Base-by-base conservation (phyloP, 2,888 invertebrate genomes). In the Drosophila anceps region DNA sequence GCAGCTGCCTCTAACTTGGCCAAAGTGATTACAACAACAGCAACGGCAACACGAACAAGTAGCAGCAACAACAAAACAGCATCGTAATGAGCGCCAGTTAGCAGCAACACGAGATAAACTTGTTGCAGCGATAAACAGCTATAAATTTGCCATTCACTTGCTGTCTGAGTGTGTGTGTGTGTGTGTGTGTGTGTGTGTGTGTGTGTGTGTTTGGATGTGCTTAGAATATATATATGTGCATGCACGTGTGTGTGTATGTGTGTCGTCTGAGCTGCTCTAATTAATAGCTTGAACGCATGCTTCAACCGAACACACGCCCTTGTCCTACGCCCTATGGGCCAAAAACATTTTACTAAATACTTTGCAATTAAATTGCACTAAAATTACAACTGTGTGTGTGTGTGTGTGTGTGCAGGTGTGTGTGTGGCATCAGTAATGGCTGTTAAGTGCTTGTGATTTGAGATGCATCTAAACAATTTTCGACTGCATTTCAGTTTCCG, bases 121-220 rank as follows among this genome's bases (percentile, higher is more conserved):
- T 85, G 88, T 85, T 85, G 84, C 84, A 79, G 76, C 88, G 75
- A 85, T 84, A 87, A 87, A 79, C 82, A 69, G 75, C 88, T 66
- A 85, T 85, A 85, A 85, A 87, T 84, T 87, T 81, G 29, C 72
- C 71, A 81, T 81, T 78, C 77, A 68, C 70, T 68, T 78, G 66
- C 53, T 53, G 65, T 20, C 41, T 41, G 50, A 37, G 24, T 41
- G 20, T 50, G n/a, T 15, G 55, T 43, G 35, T 29, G 50, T 39
- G 41, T 43, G 43, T 39, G 31, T n/a, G 51, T 35, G 35, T 31
- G 20, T 2, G 12, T 13, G 20, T 31, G 53, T 27, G 18, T 59
- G n/a, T 46, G 53, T 62, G 43, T 48, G 27, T 54, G 46, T 1
- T 15, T 27, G 1, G 5, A 5, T 8, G 2, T 46, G 10, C n/a